These are phyloP conservation scores for Gila orcuttii DNA, from an alignment of 2,113 vertebrate species.

Conservation along the genomic window DNA sequence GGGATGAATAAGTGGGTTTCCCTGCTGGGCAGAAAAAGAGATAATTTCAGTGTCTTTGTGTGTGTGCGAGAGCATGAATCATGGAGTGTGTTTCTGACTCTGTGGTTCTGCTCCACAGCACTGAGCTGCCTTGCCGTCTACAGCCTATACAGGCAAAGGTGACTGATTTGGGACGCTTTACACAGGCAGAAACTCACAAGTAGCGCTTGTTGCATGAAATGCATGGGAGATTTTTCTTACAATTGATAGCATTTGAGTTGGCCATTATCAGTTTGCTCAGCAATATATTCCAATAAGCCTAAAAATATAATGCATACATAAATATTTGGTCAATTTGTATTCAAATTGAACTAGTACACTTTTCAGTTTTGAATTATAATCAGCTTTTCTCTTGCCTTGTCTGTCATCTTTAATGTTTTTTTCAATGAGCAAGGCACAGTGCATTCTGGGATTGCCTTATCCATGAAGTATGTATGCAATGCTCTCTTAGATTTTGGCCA, in stretches of 20 bases:
- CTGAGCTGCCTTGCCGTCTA: not conserved
- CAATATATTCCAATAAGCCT: not conserved
- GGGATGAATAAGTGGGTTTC: slow-evolving; percentile 32
- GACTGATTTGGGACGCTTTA: not conserved
- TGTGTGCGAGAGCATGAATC: slow-evolving; percentile 38
- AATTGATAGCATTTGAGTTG: not conserved
- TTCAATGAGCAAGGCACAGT: not conserved
- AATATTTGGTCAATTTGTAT: not conserved
- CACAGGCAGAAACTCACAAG: not conserved
- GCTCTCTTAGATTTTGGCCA: not conserved
- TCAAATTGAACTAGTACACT: not conserved
- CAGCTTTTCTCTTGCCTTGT: not conserved
- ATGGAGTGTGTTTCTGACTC: not conserved
- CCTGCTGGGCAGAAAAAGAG: slow-evolving; percentile 42
- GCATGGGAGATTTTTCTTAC: not conserved
- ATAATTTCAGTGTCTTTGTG: slow-evolving; percentile 45
- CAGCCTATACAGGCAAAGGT: not conserved
- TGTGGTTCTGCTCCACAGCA: not conserved
- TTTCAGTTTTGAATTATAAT: not conserved
- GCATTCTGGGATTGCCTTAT: not conserved
- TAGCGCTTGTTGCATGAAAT: not conserved
- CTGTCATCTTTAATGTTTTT: not conserved
- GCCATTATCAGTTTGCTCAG: not conserved
- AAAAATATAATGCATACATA: not conserved
- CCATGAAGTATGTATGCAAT: not conserved